Percentiles rank a stretch among this genome's conserved stretches.
Evolutionary conservation across 2,113 vertebrate genomes (phyloP).

Genomic region (Melanerpes aurifrons): DNA sequence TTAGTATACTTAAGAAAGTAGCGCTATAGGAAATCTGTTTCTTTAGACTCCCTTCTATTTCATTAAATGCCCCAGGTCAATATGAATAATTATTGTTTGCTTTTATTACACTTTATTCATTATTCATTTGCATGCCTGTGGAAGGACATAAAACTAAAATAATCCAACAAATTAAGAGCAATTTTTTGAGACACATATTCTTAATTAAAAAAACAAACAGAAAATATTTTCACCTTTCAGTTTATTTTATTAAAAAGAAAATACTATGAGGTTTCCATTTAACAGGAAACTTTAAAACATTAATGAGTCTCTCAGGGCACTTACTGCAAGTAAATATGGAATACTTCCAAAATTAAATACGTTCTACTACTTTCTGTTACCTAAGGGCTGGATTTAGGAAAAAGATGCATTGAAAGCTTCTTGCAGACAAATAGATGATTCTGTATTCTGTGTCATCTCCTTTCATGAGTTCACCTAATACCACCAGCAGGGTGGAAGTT

Average conservation of each 20-base stretch:
- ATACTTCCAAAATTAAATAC: slow-evolving; percentile 25
- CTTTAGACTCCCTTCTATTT: slow-evolving; percentile 32
- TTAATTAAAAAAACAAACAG: slow-evolving; percentile 41
- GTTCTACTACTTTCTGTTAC: slow-evolving; percentile 30
- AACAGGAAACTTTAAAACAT: slow-evolving; percentile 33
- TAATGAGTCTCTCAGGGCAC: slow-evolving; percentile 46
- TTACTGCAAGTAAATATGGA: slow-evolving; percentile 35
- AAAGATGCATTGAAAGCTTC: background rate
- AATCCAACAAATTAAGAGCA: slow-evolving; percentile 33
- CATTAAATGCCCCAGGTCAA: slow-evolving; percentile 51
- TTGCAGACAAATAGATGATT: background rate
- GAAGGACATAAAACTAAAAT: slow-evolving; percentile 39
- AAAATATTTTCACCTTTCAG: slow-evolving; percentile 47
- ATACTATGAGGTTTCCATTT: slow-evolving; percentile 4
- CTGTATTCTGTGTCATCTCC: background rate
- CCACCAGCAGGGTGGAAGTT: background rate
- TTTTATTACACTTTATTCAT: slow-evolving; percentile 47
- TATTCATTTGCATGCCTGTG: slow-evolving; percentile 15
- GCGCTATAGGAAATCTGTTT: slow-evolving; percentile 76
- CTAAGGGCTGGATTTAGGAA: background rate
- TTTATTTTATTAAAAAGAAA: slow-evolving; percentile 60
- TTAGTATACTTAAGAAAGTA: slow-evolving; percentile 83
- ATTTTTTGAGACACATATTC: slow-evolving; percentile 31
- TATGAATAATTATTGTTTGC: slow-evolving; percentile 57
- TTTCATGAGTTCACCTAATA: background rate